Conservation (phyloP, 2,797 vertebrate genomes). For the Diplodus sargus region DNA sequence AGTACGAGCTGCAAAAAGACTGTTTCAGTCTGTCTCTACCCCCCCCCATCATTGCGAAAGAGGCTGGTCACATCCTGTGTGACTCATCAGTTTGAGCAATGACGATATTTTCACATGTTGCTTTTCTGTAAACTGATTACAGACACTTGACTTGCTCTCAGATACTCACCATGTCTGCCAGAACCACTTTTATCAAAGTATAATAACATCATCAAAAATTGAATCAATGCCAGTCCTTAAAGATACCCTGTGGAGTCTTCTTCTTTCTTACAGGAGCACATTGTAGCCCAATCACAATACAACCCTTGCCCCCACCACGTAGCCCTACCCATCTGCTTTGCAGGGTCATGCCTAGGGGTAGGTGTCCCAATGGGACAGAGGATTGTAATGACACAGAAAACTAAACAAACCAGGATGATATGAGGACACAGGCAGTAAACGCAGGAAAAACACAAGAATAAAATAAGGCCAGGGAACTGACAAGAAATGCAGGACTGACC, state of each 20-base stretch:
- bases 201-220: slow-evolving; percentile 17
- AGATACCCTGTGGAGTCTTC: background rate
- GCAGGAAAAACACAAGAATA: too few species aligned
- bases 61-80: slow-evolving; percentile 41
- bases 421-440: too few species aligned
- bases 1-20: slow-evolving; percentile 36
- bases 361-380: too few species aligned
- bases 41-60: slow-evolving; percentile 17
- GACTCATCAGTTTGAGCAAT: slow-evolving; percentile 55
- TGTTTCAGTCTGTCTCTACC: slow-evolving; percentile 4
- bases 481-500: too few species aligned
- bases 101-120: slow-evolving; percentile 19
- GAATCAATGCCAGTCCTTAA: background rate
- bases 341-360: too few species aligned
- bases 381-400: too few species aligned
- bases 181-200: background rate
- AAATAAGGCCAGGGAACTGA: too few species aligned
- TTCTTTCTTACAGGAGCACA: slow-evolving; percentile 1
- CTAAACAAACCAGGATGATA: too few species aligned
- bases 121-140: slow-evolving; percentile 40
- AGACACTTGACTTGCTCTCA: slow-evolving; percentile 11
- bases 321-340: too few species aligned
- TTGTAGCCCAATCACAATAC: background rate
- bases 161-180: slow-evolving; percentile 19
- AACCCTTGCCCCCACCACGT: too few species aligned